A percentile compares a stretch with the other conserved stretches of the same genome.
Conservation (phyloP, 2,113 vertebrate species). For the Pithys albifrons region DNA sequence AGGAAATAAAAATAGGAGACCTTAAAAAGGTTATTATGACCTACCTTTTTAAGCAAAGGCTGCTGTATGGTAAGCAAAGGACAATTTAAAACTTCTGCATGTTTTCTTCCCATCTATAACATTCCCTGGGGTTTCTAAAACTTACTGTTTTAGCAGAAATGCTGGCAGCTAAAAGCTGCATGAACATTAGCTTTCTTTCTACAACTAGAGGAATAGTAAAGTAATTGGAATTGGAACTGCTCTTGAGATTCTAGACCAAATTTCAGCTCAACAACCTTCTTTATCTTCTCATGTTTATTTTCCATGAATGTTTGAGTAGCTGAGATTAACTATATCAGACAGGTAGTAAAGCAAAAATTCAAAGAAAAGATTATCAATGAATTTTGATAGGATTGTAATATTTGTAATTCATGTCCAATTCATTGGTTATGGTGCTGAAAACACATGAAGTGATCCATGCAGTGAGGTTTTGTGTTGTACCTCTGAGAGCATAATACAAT, state of each 20-base stretch:
- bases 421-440: not conserved
- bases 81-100: not conserved
- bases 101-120: not conserved
- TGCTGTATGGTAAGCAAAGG: not conserved
- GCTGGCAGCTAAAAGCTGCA: not conserved
- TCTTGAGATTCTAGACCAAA: not conserved
- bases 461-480: not conserved
- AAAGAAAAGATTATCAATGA: not conserved
- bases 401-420: not conserved
- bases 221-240: not conserved
- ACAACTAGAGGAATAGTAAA: not conserved
- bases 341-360: not conserved
- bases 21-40: not conserved
- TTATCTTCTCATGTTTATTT: slow-evolving; percentile 5
- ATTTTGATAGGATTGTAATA: not conserved
- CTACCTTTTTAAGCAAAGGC: not conserved
- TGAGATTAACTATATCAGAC: not conserved
- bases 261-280: not conserved
- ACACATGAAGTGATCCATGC: not conserved
- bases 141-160: not conserved
- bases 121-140: slow-evolving; percentile 2
- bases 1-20: not conserved
- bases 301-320: slow-evolving; percentile 24
- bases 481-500: not conserved
- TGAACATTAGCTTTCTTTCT: not conserved